Evolutionary conservation across 2,888 invertebrate genomes (phyloP).

Genomic region (Apamea sordens): DNA sequence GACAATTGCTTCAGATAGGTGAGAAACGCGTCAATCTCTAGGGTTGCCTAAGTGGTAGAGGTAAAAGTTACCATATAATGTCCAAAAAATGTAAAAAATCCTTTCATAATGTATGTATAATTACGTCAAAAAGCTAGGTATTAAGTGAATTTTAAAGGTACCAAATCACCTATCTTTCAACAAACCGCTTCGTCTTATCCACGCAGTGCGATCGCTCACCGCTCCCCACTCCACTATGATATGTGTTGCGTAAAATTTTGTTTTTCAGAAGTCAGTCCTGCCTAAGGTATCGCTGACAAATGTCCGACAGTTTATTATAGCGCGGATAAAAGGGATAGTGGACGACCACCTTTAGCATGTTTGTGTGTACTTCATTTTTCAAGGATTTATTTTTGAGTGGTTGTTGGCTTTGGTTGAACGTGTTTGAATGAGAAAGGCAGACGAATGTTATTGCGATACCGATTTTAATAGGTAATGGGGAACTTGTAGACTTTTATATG

Average conservation of each 20-base stretch:
- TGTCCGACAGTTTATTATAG: constrained; percentile 83
- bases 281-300: constrained; percentile 86
- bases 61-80: not conserved
- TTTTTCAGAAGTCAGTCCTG: constrained; percentile 83
- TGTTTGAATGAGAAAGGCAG: constrained; percentile 5
- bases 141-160: not conserved
- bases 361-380: constrained; percentile 61
- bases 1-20: accelerated
- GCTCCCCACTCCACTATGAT: constrained; percentile 85
- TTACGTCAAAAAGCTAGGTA: not conserved
- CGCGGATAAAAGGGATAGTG: constrained; percentile 72
- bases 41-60: not conserved
- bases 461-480: not conserved
- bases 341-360: constrained; percentile 65
- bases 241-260: constrained; percentile 90
- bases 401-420: constrained; percentile 10
- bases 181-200: constrained; percentile 52
- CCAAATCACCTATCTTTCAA: not conserved
- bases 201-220: constrained; percentile 74
- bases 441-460: not conserved
- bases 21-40: not conserved
- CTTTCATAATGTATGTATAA: too few species aligned
- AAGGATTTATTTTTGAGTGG: constrained; percentile 57
- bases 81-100: not conserved
- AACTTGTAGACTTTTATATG: not conserved